Evolutionary conservation across 2,888 invertebrate species (phyloP), one percentile per base, ranked within the genome.

Genomic region (Incurvaria masculella): DNA sequence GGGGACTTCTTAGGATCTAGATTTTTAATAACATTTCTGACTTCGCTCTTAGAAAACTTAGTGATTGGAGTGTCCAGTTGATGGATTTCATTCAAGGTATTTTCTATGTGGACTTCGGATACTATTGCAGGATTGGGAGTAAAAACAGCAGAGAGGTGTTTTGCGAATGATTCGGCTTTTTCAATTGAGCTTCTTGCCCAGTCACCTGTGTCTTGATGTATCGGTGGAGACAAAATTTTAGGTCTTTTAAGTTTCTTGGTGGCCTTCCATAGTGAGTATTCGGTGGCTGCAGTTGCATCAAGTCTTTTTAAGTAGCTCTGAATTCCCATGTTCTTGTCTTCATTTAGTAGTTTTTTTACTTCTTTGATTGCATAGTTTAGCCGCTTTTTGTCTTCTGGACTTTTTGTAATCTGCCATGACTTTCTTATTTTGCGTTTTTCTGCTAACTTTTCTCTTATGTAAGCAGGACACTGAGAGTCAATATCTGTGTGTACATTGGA

Each of bases 1-100:
- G 55, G 55, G 14, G 55, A 53, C 42, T 55, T 56, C 27, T 52
- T 55, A 26, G 39, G 8, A 23, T 51, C 42, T 2, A 53, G 48
- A 14, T 40, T 10, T 19, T 18, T 27, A 8, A 50, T 44, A 16
- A 11, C n/a, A 19, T 19, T 18, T 8, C 14, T 4, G 16, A 49
- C n/a, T 46, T 52, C 50, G 41, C 16, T 10, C 14, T 33, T 33
- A 33, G 8, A 14, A 3, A 33, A 33, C 14, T n/a, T n/a, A n/a
- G n/a, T n/a, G n/a, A n/a, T n/a, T n/a, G n/a, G n/a, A n/a, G n/a
- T n/a, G n/a, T n/a, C 3, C 11, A 11, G 14, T 8, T 33, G 14
- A 33, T 3, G 14, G 33, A 33, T 33, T n/a, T 33, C 14, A 4
- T 33, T 33, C 33, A 33, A 3, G 3, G 4, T 33, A 14, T 33